phyloP scores from a whole-genome alignment of 2,888 invertebrate species.

The Pyrocoelia pectoralis region DNA sequence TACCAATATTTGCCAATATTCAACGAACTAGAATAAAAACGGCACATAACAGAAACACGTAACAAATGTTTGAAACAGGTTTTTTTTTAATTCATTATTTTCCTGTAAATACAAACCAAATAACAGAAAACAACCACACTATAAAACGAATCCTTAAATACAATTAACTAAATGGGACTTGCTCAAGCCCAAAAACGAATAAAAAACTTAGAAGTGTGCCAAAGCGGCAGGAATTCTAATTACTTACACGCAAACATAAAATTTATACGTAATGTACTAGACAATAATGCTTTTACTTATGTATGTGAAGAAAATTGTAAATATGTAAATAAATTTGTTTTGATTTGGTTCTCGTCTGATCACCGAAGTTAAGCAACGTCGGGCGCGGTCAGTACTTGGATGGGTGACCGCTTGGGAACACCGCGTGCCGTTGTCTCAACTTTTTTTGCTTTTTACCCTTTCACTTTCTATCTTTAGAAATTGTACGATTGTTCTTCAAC shows the following conservation, averaged over 20 bases:
- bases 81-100: not conserved
- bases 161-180: no score
- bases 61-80: not conserved
- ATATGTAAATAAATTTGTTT: slow-evolving; percentile 7
- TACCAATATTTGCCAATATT: slow-evolving; percentile 2
- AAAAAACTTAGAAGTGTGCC: no score
- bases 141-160: no score
- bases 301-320: not conserved
- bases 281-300: no score
- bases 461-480: no score
- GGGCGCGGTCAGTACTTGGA: slow-evolving; percentile 14
- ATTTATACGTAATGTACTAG: no score
- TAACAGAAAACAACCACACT: no score
- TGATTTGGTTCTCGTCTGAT: slow-evolving; percentile 10
- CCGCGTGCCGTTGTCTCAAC: slow-evolving; percentile 2
- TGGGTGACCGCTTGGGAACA: slow-evolving; percentile 16
- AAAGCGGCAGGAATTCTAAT: no score
- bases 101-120: not conserved
- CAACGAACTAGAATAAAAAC: slow-evolving; percentile 3
- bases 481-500: no score
- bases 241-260: no score
- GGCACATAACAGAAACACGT: not conserved
- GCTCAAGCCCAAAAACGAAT: no score
- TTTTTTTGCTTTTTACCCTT: slow-evolving; percentile 7
- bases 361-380: slow-evolving; percentile 5